Percentiles rank a stretch among this genome's conserved stretches.
phyloP scores from a whole-genome alignment of 2,113 vertebrate genomes.

The Clupea harengus region DNA sequence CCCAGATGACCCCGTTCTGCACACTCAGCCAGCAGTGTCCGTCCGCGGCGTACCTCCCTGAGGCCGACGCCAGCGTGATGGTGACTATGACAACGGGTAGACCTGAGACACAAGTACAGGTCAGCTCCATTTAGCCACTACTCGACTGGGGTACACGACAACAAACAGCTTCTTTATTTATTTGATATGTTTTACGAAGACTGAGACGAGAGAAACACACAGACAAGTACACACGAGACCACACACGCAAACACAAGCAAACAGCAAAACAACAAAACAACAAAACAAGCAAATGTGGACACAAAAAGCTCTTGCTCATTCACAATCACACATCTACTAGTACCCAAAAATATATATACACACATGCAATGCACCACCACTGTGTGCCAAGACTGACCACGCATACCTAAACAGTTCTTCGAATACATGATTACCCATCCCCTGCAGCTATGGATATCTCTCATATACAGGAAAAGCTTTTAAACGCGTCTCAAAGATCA shows the following conservation, averaged over 20 bases:
- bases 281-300: background rate
- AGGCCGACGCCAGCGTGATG: slow-evolving; percentile 74
- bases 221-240: background rate
- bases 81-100: slow-evolving; percentile 75
- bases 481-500: background rate
- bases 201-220: background rate
- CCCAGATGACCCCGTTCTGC: slow-evolving; percentile 77
- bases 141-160: background rate
- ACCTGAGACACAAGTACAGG: slow-evolving; percentile 55
- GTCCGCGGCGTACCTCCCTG: slow-evolving; percentile 71
- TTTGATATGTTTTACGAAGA: too few species aligned
- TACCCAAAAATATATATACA: background rate
- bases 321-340: background rate
- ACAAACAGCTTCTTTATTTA: background rate
- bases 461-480: background rate
- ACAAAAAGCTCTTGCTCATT: background rate
- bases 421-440: background rate
- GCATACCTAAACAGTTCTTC: background rate
- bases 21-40: slow-evolving; percentile 77
- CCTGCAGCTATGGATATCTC: slow-evolving; percentile 1
- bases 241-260: background rate
- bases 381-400: background rate
- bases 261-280: background rate
- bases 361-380: background rate
- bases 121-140: background rate